phyloP scores from a whole-genome alignment of 2,797 vertebrate species.

The Pseudochirops cupreus region DNA sequence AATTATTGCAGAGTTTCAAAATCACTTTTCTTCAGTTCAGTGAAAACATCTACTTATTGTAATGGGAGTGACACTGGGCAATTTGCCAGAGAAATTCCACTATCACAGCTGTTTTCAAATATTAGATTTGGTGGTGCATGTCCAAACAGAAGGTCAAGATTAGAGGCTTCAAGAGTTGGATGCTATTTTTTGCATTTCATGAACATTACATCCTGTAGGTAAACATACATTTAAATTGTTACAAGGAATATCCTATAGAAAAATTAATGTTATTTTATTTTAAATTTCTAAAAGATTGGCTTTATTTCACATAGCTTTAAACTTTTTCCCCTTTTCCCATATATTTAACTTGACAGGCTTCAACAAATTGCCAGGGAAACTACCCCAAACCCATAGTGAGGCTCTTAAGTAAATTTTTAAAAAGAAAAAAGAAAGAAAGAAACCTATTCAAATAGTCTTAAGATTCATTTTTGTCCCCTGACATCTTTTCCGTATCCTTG shows the following conservation, averaged over 20 bases:
- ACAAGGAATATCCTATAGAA: neutral
- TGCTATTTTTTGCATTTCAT: neutral
- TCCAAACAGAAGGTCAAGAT: neutral
- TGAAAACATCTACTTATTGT: constrained; percentile 9
- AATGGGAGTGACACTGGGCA: accelerated
- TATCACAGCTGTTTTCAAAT: neutral
- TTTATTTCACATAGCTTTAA: neutral
- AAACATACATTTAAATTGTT: neutral
- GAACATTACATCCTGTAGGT: neutral
- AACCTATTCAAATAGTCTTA: neutral
- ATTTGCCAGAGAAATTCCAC: neutral
- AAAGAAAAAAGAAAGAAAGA: neutral
- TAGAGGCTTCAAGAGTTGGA: neutral
- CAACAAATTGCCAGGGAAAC: neutral
- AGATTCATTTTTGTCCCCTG: neutral
- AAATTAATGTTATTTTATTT: neutral
- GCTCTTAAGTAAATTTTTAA: neutral
- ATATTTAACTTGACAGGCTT: neutral
- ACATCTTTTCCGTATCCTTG: neutral
- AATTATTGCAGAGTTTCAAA: neutral
- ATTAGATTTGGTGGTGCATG: neutral
- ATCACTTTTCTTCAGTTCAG: neutral
- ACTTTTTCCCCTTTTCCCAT: neutral
- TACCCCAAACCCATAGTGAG: neutral
- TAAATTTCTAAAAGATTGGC: neutral